Base-by-base conservation (phyloP, 2,888 invertebrate species). In the Chaetoderma sp. region DNA sequence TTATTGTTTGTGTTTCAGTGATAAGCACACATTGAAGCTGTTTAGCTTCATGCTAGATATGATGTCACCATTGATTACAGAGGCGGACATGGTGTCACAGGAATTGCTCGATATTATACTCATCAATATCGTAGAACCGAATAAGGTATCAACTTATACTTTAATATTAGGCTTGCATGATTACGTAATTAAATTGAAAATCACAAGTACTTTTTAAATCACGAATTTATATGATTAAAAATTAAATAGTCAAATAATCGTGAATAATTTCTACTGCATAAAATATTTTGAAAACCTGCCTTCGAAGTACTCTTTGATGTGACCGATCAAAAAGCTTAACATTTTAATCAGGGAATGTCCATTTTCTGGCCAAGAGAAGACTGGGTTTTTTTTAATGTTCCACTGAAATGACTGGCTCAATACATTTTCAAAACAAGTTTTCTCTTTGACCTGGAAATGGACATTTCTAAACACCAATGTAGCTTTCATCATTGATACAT, bases 1-100 rank as follows among this genome's bases (percentile, higher is more conserved):
- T 44, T 25, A 3, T 25, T 28, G 42, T 39, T 63, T 30, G 27
- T 60, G 10, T 77, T 78, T 54, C 86, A 95, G 95, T 87, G 96
- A 95, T 85, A 96, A 97, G 84, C 98, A 98, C 88, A 96, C 96
- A 10, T 92, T 92, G 16, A 95, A 97, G 88, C 97, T 98, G 54
- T 96, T 96, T 83, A 95, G 94, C 70, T 97, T 98, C 86, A 97
- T 98, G 93, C 88, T 98, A 80, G 98, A 98, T 86, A 95, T 98
- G 59, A 90, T 98, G 71, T 93, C 94, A 80, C 97, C 98, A 0
- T 89, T 98, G 45, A 94, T 98, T 78, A 94, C 94, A 25, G 98
- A 98, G 88, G 95, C 96, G 6, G 98, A 98, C 86, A 92, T 94
- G 77, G 94, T 98, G 55, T 95, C 96, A 74, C 94, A 94, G 84